Conservation (phyloP, 1,140 invertebrate genomes). For the Augochlora pura region DNA sequence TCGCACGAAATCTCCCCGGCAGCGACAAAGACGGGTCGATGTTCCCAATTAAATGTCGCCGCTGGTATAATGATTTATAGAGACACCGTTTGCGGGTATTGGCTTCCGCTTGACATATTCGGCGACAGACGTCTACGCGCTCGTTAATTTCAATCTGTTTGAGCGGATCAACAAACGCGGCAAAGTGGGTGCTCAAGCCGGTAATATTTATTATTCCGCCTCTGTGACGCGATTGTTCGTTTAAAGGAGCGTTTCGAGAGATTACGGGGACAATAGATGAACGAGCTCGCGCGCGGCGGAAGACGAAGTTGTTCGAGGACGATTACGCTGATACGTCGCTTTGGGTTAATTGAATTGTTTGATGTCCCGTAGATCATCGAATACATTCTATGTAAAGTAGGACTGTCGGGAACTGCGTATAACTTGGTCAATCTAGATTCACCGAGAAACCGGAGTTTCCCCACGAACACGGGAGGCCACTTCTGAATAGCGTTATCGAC, state of each 20-base stretch:
- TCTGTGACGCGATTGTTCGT: background rate
- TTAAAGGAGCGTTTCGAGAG: background rate
- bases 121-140: background rate
- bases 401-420: background rate
- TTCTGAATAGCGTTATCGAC: background rate
- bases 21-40: no score
- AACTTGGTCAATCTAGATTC: background rate
- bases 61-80: no score
- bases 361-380: slow-evolving; percentile 5
- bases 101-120: background rate
- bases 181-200: background rate
- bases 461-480: background rate
- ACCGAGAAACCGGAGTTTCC: background rate
- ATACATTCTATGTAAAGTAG: slow-evolving; percentile 4
- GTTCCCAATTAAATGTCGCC: no score
- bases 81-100: no score
- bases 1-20: no score
- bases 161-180: background rate
- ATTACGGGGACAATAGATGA: slow-evolving; percentile 5
- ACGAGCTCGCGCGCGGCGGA: background rate
- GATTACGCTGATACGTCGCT: slow-evolving; percentile 5
- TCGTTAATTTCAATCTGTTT: background rate
- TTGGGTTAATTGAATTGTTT: slow-evolving; percentile 6
- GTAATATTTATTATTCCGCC: background rate
- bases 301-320: slow-evolving; percentile 3